Conservation (phyloP, 2,113 vertebrate genomes). For the Toxotes jaculatrix region DNA sequence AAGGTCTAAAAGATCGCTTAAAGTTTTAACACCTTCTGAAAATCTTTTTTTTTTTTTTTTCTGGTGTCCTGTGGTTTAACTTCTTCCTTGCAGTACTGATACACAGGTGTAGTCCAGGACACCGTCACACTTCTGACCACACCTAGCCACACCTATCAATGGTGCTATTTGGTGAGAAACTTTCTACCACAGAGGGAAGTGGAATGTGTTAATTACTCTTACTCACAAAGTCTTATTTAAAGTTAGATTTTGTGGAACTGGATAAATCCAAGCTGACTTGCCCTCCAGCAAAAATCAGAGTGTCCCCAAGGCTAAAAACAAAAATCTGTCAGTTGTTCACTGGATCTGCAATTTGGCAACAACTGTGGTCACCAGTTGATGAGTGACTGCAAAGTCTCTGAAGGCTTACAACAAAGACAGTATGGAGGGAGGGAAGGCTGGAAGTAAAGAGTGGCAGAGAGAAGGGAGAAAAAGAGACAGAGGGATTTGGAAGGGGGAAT, state of each 20-base stretch:
- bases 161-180: not conserved
- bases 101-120: too few relatives aligned
- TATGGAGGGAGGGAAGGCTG: not conserved
- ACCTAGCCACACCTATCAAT: not conserved
- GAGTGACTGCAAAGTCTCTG: conserved; percentile 10
- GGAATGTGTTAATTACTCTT: too few relatives aligned
- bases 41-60: not conserved
- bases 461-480: not conserved
- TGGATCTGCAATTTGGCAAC: not conserved
- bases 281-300: not conserved
- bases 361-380: conserved; percentile 1
- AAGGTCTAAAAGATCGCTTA: not conserved
- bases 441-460: not conserved
- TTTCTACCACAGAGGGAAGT: too few relatives aligned
- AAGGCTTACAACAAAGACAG: not conserved
- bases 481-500: conserved; percentile 56
- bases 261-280: not conserved
- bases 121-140: not conserved
- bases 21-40: not conserved
- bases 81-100: not conserved
- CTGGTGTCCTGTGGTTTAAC: not conserved
- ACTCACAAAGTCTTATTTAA: too few relatives aligned
- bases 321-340: not conserved
- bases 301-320: not conserved
- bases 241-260: not conserved